Evolutionary conservation across 2,888 invertebrate species (phyloP).

Genomic region (Drosophila acutilabella): DNA sequence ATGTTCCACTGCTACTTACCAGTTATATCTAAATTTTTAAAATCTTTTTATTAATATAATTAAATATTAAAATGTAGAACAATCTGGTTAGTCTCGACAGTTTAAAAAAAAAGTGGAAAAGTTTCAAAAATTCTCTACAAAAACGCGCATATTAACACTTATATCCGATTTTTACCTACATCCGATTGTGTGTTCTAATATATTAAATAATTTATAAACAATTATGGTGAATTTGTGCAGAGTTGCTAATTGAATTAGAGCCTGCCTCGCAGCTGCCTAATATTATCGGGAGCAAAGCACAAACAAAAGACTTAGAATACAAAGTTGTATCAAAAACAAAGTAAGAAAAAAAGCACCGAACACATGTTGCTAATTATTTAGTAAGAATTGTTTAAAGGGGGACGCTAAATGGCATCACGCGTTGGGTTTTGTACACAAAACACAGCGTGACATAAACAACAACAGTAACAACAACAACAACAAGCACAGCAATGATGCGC

Average conservation of each 20-base stretch:
- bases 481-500: constrained; percentile 25
- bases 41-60: no score
- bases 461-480: constrained; percentile 9
- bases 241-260: constrained; percentile 69
- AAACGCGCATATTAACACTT: constrained; percentile 2
- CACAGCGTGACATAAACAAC: constrained; percentile 23
- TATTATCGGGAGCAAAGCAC: constrained; percentile 20
- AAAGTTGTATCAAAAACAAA: constrained; percentile 28
- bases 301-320: constrained; percentile 57
- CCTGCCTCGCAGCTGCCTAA: not conserved
- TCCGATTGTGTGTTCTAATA: constrained; percentile 16
- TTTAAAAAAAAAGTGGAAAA: constrained; percentile 39
- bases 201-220: constrained; percentile 44
- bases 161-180: constrained; percentile 25
- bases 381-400: constrained; percentile 7
- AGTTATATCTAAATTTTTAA: no score
- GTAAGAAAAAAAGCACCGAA: not conserved
- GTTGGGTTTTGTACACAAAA: constrained; percentile 13
- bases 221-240: constrained; percentile 54
- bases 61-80: not conserved
- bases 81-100: not conserved
- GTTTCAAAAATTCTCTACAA: constrained; percentile 38
- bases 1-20: no score
- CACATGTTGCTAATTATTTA: constrained; percentile 22
- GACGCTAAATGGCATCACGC: constrained; percentile 46